Evolutionary conservation across 2,113 vertebrate species (phyloP).

Genomic region (Urocolius indicus): DNA sequence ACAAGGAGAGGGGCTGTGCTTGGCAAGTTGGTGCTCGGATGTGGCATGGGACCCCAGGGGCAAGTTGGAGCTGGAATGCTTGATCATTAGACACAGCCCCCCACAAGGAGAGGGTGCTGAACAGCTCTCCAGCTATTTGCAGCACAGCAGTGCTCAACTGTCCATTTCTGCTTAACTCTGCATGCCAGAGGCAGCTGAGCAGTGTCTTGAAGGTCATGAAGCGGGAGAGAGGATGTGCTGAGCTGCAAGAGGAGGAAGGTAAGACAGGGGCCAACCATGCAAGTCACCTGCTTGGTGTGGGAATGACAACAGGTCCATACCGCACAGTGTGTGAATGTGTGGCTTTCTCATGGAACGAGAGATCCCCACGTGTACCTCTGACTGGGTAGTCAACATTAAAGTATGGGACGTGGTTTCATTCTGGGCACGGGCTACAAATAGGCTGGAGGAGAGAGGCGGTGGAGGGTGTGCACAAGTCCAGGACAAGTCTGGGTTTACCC

Average conservation of each 20-base stretch:
- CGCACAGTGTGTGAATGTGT: rapidly evolving
- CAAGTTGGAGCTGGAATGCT: neutral
- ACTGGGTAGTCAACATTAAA: neutral
- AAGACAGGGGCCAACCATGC: neutral
- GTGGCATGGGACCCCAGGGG: neutral
- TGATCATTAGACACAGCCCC: neutral
- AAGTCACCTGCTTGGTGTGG: rapidly evolving
- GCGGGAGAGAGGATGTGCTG: neutral
- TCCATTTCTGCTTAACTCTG: neutral
- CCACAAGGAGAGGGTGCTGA: neutral
- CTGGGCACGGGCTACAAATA: neutral
- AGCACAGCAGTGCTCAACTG: neutral
- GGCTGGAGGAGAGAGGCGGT: neutral
- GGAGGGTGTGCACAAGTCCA: neutral
- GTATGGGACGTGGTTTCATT: neutral
- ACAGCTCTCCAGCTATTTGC: neutral
- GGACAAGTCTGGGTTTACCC: neutral
- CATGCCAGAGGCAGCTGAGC: neutral
- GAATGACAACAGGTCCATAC: neutral
- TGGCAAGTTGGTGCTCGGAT: neutral
- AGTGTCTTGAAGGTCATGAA: neutral
- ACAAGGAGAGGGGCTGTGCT: neutral
- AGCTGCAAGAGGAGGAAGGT: neutral
- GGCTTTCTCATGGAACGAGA: neutral
- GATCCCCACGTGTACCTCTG: neutral